Base-by-base conservation (phyloP, 35 echinoderm and acorn worm species). In the Apostichopus japonicus region DNA sequence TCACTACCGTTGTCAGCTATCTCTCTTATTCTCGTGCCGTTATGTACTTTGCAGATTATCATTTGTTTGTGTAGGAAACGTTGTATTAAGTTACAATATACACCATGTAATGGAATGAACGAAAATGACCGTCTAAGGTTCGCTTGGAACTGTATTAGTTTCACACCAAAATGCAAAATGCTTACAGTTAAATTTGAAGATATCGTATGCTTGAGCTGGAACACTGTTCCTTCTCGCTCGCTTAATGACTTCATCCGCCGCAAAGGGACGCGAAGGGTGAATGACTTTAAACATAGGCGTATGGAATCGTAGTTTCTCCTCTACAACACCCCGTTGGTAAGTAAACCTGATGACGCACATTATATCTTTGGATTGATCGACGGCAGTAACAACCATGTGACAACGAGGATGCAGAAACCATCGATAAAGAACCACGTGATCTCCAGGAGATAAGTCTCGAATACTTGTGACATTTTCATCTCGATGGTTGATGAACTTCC, bases 141-240 rank as follows among this genome's bases (percentile, higher is more conserved):
- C 71, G 21, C 2, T 4, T 14, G 80, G 80, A 53, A 53, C 16
- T 53, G 5, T 83, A 17, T 56, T 56, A 15, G 80, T 83, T 83
- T 55, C 53, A 55, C 80, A 83, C 80, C 80, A 83, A 83, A 53
- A 56, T 83, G 80, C 80, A 55, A 83, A 83, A 83, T 56, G 51
- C 16, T 83, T 54, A 21, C 80, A 83, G 16, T 83, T 83, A 54
- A 55, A 55, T 19, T 22, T 33, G 13, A 54, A 55, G 33, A 83
- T 53, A 22, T 54, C 5, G 5, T 83, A 83, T 15, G 14, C 52
- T 13, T 56, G 10, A 6, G 71, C 15, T 73, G 71, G 15, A 4
- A n/a, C 6, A 4, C 44, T 55, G 16, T 58, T 58, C 10, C 16
- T 5, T 55, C 51, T 54, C 17, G 80, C 80, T 21, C 80, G 51